Percentiles rank a stretch among this genome's conserved stretches.
These are phyloP conservation scores for Melanchra persicariae DNA, from an alignment of 2,888 invertebrate genomes.

Conservation along the genomic window DNA sequence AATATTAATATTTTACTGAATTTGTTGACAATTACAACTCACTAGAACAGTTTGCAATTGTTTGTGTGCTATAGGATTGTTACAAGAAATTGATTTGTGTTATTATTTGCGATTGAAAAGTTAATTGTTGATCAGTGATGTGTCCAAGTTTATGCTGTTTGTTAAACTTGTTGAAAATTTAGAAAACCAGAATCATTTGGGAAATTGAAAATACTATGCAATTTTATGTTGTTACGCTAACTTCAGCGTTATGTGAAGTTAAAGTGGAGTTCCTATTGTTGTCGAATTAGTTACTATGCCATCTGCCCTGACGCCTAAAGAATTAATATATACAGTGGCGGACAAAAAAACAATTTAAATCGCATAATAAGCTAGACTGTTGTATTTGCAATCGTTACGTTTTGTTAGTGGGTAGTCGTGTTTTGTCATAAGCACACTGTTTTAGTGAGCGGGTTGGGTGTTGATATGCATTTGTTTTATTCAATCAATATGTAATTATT, in stretches of 20 bases:
- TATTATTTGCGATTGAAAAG: slow-evolving; percentile 1
- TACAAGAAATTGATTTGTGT: not conserved
- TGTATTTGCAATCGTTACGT: slow-evolving; percentile 32
- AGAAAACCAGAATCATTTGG: not conserved
- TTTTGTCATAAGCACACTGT: slow-evolving; percentile 38
- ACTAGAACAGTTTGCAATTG: slow-evolving; percentile 47
- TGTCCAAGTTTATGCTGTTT: slow-evolving; percentile 3
- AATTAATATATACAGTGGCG: not conserved
- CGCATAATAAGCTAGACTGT: slow-evolving; percentile 21
- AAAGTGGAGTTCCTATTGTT: slow-evolving; percentile 14
- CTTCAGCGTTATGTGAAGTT: not conserved
- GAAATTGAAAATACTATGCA: not conserved
- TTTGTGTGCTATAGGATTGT: slow-evolving; percentile 25
- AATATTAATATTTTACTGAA: slow-evolving; percentile 32
- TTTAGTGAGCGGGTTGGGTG: slow-evolving; percentile 54
- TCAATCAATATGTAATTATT: slow-evolving; percentile 60
- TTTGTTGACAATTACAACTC: slow-evolving; percentile 30
- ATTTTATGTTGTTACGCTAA: slow-evolving; percentile 4
- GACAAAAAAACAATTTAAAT: not conserved
- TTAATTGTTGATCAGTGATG: slow-evolving; percentile 5
- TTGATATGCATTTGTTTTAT: slow-evolving; percentile 59
- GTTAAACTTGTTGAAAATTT: slow-evolving; percentile 28
- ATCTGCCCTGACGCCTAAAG: not conserved
- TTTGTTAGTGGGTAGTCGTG: slow-evolving; percentile 19
- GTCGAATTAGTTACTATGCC: not conserved